phyloP scores from a whole-genome alignment of 2,888 invertebrate genomes.

The Zygogramma bicolorata region DNA sequence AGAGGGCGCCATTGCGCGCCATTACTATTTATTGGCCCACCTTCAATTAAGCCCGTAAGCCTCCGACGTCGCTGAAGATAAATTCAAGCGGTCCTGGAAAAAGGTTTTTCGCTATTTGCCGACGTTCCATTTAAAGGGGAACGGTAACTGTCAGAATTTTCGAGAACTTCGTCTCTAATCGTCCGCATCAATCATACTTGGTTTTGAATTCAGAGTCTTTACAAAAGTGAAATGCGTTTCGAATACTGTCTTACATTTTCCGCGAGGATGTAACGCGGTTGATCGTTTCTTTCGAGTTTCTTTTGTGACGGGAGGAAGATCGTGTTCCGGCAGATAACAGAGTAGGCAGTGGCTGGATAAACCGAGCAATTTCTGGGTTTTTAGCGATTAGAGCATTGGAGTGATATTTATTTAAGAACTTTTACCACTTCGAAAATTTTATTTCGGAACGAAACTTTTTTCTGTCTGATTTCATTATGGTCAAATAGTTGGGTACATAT shows the following conservation, averaged over 20 bases:
- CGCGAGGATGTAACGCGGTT: neutral
- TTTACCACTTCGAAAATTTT: too few species aligned
- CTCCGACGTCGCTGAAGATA: constrained; percentile 49
- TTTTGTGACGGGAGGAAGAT: neutral
- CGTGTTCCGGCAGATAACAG: too few species aligned
- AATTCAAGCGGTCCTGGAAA: constrained; percentile 48
- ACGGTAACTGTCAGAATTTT: constrained; percentile 33
- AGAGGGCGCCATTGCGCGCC: constrained; percentile 55
- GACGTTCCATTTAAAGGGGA: constrained; percentile 32
- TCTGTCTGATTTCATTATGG: too few species aligned
- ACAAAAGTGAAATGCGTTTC: constrained; percentile 36
- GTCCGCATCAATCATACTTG: constrained; percentile 43
- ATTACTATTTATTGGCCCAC: constrained; percentile 59
- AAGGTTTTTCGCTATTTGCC: constrained; percentile 45
- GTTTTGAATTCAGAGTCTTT: constrained; percentile 43
- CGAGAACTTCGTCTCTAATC: constrained; percentile 43
- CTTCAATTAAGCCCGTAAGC: constrained; percentile 59
- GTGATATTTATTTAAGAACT: too few species aligned
- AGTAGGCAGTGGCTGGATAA: neutral
- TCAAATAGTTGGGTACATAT: too few species aligned
- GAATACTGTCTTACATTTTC: constrained; percentile 11
- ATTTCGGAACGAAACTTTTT: too few species aligned
- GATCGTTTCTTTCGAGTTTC: neutral
- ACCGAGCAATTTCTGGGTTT: too few species aligned
- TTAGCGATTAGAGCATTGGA: neutral